Base-by-base conservation (phyloP, 2,888 invertebrate species). In the Protonemura montana region DNA sequence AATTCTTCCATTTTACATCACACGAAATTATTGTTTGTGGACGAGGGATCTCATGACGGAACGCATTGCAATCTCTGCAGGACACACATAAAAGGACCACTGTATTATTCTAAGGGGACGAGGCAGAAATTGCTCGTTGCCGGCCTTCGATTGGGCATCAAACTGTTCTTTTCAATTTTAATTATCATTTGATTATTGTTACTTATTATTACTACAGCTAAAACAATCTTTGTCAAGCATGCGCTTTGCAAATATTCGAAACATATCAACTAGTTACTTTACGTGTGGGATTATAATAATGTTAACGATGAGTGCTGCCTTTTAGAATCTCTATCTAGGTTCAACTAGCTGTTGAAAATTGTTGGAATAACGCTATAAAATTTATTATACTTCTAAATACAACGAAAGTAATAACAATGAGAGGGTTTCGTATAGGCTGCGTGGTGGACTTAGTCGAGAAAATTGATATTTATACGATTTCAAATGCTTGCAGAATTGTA, bases 211-310 rank as follows among this genome's bases (percentile, higher is more conserved):
- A 59, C 59, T 59, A 59, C 59, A 59, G 59, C 59, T 59, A 59
- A 84, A 76, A 84, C 84, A 84, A 84, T 84, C 84, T 84, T 83
- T 27, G n/a, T 29, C n/a, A 76, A 41, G 59, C 76, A 84, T 76
- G 84, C 84, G 84, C 84, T 84, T 84, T 84, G 84, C 84, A 76
- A 84, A 76, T 84, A 84, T 84, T 84, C 84, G n/a, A 84, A 84
- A 84, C 84, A 84, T 84, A 84, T 84, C 84, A 84, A 84, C 82
- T 41, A 83, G 82, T 83, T 83, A 30, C 29, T 41, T 41, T 83
- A 42, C 29, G 35, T 83, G 41, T 83, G 82, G 81, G 81, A 81
- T 81, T 30, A 81, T 81, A 30, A 29, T 81, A 81, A 81, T 59
- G 59, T 59, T 59, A 59, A 59, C 59, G 59, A 59, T 59, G 59